Conservation (phyloP, 2,113 vertebrate genomes). For the Engystomops pustulosus region DNA sequence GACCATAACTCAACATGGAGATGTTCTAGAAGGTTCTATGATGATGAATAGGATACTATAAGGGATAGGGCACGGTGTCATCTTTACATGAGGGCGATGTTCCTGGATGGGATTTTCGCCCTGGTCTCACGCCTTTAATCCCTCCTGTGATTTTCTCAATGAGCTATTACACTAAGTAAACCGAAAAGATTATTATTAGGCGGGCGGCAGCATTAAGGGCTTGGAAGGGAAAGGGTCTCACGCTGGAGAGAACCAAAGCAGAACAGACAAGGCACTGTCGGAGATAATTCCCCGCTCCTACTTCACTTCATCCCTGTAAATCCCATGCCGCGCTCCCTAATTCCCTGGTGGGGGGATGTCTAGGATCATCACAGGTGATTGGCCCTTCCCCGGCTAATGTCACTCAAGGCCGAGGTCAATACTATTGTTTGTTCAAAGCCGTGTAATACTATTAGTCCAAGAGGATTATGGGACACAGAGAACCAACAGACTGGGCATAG, state of each 20-base stretch:
- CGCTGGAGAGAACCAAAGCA: neutral
- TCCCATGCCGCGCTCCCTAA: slow-evolving; percentile 43
- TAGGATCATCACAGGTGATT: neutral
- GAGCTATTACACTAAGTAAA: slow-evolving; percentile 16
- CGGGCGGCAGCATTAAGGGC: neutral
- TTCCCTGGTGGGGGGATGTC: neutral
- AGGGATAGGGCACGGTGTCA: no score
- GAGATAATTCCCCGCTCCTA: slow-evolving; percentile 36
- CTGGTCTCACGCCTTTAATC: slow-evolving; percentile 1
- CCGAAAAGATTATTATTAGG: neutral
- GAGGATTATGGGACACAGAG: slow-evolving; percentile 57
- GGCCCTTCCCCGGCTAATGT: slow-evolving; percentile 27
- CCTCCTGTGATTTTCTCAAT: neutral
- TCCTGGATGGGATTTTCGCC: neutral
- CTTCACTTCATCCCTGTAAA: slow-evolving; percentile 60
- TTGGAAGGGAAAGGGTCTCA: neutral
- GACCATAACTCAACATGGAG: no score
- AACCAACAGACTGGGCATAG: neutral
- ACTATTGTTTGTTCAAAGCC: slow-evolving; percentile 48
- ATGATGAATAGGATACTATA: no score
- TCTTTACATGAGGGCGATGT: neutral
- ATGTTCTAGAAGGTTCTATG: no score
- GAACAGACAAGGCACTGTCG: neutral
- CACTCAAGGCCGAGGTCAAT: slow-evolving; percentile 37
- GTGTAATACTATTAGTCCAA: slow-evolving; percentile 61